phyloP scores from a whole-genome alignment of 92 coral and sea anemone genomes.

The Palythoa heliodiscus region DNA sequence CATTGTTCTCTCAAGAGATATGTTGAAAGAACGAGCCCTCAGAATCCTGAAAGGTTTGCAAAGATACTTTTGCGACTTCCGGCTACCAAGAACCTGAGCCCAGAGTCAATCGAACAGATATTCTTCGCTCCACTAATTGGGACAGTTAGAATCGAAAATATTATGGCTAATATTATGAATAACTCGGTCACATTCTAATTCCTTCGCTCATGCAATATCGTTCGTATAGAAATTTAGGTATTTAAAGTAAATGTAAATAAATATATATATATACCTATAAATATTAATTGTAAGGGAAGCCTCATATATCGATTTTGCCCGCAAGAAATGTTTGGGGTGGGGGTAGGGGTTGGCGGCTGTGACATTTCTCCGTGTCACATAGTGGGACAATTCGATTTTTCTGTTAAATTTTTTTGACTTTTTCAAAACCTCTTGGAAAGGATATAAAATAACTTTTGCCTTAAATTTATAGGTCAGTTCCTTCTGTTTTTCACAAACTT shows the following conservation, averaged over 20 bases:
- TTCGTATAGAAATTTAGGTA: background rate
- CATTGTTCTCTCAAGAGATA: constrained; percentile 85
- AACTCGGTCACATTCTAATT: constrained; percentile 49
- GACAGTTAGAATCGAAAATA: constrained; percentile 83
- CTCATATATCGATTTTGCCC: no score
- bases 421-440: no score
- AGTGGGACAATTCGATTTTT: no score
- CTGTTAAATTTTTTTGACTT: no score
- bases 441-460: no score
- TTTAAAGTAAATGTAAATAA: background rate
- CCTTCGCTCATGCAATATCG: background rate
- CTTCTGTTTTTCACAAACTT: no score
- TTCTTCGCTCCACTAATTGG: constrained; percentile 95
- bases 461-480: no score
- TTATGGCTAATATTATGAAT: constrained; percentile 85
- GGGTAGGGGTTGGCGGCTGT: no score
- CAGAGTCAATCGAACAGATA: constrained; percentile 78
- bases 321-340: no score
- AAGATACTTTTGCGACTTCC: constrained; percentile 87
- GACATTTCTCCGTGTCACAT: no score
- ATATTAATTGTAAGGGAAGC: background rate
- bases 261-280: background rate
- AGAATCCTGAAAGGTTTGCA: constrained; percentile 87
- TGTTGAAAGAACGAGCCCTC: constrained; percentile 66
- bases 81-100: constrained; percentile 77